phyloP scores from a whole-genome alignment of 2,797 vertebrate species.

The Buphagus erythrorhynchus region DNA sequence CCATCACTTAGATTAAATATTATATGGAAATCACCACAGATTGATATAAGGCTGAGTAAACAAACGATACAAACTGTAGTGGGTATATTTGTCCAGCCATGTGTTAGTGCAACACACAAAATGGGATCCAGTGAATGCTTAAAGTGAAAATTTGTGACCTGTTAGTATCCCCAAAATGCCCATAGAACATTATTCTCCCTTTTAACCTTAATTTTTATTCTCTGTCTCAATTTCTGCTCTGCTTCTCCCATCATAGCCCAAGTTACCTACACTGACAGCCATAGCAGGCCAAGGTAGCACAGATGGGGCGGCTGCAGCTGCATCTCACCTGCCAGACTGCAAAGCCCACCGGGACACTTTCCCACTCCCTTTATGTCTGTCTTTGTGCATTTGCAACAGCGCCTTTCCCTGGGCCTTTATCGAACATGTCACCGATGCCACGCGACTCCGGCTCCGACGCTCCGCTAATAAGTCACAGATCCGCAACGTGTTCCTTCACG shows the following conservation, averaged over 20 bases:
- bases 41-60: conserved; percentile 51
- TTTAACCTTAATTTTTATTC: conserved; percentile 70
- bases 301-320: conserved; percentile 78
- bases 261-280: conserved; percentile 62
- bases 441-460: not conserved
- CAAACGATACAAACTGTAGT: conserved; percentile 1
- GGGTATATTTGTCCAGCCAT: conserved; percentile 38
- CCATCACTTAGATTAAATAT: conserved; percentile 22
- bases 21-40: not conserved
- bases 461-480: not conserved
- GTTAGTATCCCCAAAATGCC: conserved; percentile 63
- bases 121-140: conserved; percentile 43
- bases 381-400: conserved; percentile 71
- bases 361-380: conserved; percentile 69
- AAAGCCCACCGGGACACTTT: conserved; percentile 70
- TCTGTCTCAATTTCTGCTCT: conserved; percentile 69
- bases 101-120: conserved; percentile 36
- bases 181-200: conserved; percentile 56
- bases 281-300: conserved; percentile 71
- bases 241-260: conserved; percentile 64
- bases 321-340: conserved; percentile 76
- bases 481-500: accelerated
- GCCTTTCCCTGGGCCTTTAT: conserved; percentile 72
- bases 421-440: conserved; percentile 47
- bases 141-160: conserved; percentile 64